Evolutionary conservation across 2,888 invertebrate species (phyloP).

Genomic region (Hoplodrina blanda): DNA sequence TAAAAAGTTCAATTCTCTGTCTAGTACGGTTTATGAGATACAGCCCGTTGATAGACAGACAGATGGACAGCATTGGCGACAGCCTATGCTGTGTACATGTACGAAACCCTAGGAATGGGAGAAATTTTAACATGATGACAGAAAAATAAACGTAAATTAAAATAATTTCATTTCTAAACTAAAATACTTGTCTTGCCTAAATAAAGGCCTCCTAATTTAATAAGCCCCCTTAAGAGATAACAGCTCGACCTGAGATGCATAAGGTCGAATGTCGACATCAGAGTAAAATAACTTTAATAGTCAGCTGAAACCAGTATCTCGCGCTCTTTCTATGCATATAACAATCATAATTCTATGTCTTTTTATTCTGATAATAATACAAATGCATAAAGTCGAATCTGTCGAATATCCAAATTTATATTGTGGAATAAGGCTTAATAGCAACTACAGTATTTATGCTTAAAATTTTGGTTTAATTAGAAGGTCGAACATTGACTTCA

Average conservation of each 20-base stretch:
- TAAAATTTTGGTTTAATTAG: too few relatives aligned
- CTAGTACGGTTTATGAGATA: too few relatives aligned
- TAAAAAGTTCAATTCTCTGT: too few relatives aligned
- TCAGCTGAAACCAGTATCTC: slow-evolving; percentile 2
- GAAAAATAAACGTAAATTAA: too few relatives aligned
- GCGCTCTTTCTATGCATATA: not conserved
- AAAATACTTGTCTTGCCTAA: not conserved
- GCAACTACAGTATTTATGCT: not conserved
- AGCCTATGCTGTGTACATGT: too few relatives aligned
- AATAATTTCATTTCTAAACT: too few relatives aligned
- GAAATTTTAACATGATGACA: too few relatives aligned
- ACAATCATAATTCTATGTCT: slow-evolving; percentile 9
- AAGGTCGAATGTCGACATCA: slow-evolving; percentile 1
- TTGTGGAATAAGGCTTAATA: not conserved
- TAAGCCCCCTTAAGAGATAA: not conserved
- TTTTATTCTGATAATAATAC: slow-evolving; percentile 1
- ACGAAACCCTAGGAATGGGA: too few relatives aligned
- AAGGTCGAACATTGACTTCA: too few relatives aligned
- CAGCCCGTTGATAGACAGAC: too few relatives aligned
- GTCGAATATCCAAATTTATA: not conserved
- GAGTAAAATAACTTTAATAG: not conserved
- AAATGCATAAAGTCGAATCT: not conserved
- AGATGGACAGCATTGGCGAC: too few relatives aligned
- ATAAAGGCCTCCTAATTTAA: not conserved
- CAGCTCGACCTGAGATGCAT: too few relatives aligned